Conservation (phyloP, 2,797 vertebrate genomes). For the Chloroceryle amazona region DNA sequence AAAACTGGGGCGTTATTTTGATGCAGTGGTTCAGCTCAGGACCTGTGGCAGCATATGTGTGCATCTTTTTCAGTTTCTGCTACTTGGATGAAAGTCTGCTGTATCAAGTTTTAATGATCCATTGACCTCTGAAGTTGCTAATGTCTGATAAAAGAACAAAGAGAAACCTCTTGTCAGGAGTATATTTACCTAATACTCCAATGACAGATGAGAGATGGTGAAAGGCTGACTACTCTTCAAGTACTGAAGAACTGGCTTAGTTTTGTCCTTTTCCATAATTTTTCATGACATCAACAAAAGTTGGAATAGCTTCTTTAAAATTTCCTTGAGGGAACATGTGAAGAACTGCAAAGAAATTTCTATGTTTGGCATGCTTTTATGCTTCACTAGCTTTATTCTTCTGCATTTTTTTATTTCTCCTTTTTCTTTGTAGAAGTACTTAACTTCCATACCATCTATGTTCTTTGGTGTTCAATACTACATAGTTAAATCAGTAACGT, state of each 20-base stretch:
- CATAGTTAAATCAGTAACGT: not conserved
- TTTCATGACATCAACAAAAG: not conserved
- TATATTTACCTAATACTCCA: not conserved
- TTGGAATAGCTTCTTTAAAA: not conserved
- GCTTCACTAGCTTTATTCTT: constrained; percentile 51
- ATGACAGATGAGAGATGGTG: not conserved
- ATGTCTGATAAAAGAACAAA: not conserved
- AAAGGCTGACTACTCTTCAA: not conserved
- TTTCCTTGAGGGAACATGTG: not conserved
- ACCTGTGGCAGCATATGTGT: not conserved
- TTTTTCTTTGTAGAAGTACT: constrained; percentile 31
- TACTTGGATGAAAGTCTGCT: not conserved
- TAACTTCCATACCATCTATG: constrained; percentile 48
- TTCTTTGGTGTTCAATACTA: not conserved
- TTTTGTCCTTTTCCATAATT: not conserved
- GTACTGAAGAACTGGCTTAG: not conserved
- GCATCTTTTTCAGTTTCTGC: not conserved
- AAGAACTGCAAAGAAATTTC: not conserved
- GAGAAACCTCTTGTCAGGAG: not conserved
- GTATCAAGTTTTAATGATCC: not conserved
- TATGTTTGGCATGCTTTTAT: constrained; percentile 14
- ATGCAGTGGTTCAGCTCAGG: not conserved
- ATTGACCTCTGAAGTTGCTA: not conserved
- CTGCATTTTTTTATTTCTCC: constrained; percentile 71
- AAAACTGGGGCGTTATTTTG: not conserved